Percentiles rank a stretch among this genome's conserved stretches.
These are phyloP conservation scores for Zaprionus obscuricornis DNA, from an alignment of 2,888 invertebrate species.

Conservation along the genomic window DNA sequence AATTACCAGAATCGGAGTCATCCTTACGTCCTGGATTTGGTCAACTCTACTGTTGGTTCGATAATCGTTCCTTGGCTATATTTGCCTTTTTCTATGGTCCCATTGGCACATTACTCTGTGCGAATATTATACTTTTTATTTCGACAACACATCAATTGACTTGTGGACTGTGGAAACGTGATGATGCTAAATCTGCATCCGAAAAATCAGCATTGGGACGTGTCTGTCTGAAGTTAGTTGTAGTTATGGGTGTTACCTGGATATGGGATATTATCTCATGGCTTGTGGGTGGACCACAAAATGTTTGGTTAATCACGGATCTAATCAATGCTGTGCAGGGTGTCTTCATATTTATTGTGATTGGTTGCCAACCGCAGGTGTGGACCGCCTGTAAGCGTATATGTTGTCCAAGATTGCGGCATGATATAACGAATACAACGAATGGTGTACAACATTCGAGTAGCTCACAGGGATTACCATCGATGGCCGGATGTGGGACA, in stretches of 20 bases:
- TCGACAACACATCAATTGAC: constrained; percentile 93
- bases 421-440: constrained; percentile 85
- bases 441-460: constrained; percentile 89
- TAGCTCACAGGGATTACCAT: constrained; percentile 91
- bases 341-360: constrained; percentile 94
- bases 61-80: constrained; percentile 89
- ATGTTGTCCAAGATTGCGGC: constrained; percentile 86
- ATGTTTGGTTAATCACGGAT: constrained; percentile 93
- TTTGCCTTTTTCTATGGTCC: constrained; percentile 94
- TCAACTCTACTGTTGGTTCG: constrained; percentile 91
- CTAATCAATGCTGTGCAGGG: constrained; percentile 94
- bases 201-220: constrained; percentile 92
- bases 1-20: constrained; percentile 86
- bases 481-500: constrained; percentile 85
- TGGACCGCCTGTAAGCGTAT: constrained; percentile 88
- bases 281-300: constrained; percentile 91
- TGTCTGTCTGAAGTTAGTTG: constrained; percentile 93
- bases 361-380: constrained; percentile 94
- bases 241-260: constrained; percentile 92
- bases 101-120: constrained; percentile 89
- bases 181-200: constrained; percentile 93
- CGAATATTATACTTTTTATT: constrained; percentile 91
- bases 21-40: constrained; percentile 91
- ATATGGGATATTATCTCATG: constrained; percentile 92
- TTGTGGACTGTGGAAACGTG: constrained; percentile 94